Percentiles rank a stretch among this genome's conserved stretches.
Conservation (phyloP, 2,797 vertebrate species). For the Neosilurus hyrtlii region DNA sequence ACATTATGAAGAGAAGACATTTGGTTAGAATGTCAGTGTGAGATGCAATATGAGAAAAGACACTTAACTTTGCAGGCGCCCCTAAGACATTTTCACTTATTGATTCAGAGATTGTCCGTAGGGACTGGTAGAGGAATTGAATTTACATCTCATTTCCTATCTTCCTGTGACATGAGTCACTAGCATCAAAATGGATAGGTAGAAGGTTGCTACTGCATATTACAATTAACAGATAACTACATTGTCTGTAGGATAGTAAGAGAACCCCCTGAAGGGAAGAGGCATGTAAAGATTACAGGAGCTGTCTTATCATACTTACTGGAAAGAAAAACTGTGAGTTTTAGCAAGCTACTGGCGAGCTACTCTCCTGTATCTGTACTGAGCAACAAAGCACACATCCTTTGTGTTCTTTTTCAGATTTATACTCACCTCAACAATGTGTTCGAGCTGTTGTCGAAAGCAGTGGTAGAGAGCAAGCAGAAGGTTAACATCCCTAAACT, state of each 20-base stretch:
- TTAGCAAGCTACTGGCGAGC: not conserved
- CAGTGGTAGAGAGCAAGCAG: slow-evolving; percentile 76
- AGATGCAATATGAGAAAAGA: not conserved
- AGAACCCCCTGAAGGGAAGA: not conserved
- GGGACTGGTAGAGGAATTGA: slow-evolving; percentile 8
- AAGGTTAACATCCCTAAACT: slow-evolving; percentile 74
- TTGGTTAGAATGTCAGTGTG: not conserved
- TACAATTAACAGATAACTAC: not conserved
- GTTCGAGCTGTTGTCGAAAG: slow-evolving; percentile 74
- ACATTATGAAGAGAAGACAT: not conserved
- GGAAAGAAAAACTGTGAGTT: not conserved
- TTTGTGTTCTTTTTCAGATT: slow-evolving; percentile 60
- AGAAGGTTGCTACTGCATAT: slow-evolving; percentile 5
- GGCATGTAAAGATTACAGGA: slow-evolving; percentile 4
- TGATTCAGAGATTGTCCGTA: slow-evolving; percentile 6
- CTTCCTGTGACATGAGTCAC: not conserved
- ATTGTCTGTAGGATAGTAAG: not conserved
- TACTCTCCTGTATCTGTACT: slow-evolving; percentile 1
- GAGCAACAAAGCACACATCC: slow-evolving; percentile 13
- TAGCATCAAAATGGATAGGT: not conserved
- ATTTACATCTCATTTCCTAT: slow-evolving; percentile 32
- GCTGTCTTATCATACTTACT: not conserved
- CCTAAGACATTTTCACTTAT: slow-evolving; percentile 15
- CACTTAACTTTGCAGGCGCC: not conserved
- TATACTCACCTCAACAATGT: slow-evolving; percentile 76